Percentiles rank a stretch among this genome's conserved stretches.
These are phyloP conservation scores for Cheilosia vulpina DNA, from an alignment of 2,888 invertebrate genomes.

Conservation along the genomic window DNA sequence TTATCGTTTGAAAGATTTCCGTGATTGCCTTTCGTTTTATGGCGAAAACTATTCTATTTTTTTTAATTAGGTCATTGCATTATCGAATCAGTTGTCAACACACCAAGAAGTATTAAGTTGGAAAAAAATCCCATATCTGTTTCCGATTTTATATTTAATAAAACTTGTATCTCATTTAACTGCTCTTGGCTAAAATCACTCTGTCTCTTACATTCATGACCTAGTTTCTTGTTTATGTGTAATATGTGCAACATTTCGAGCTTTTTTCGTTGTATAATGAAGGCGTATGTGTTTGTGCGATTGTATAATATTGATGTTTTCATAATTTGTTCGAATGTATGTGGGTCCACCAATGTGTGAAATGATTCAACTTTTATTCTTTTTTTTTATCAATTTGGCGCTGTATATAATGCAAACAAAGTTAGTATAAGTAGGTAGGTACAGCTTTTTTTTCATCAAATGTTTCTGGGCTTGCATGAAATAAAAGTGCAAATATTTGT, in stretches of 20 bases:
- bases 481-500: conserved; percentile 3
- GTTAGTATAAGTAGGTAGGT: neutral
- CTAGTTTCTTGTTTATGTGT: conserved; percentile 81
- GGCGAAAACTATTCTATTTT: neutral
- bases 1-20: conserved; percentile 9
- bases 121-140: conserved; percentile 49
- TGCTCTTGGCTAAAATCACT: conserved; percentile 80
- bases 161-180: conserved; percentile 81
- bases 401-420: conserved; percentile 58
- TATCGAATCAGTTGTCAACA: conserved; percentile 38
- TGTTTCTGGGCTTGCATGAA: neutral
- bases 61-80: conserved; percentile 30
- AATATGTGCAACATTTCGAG: conserved; percentile 69
- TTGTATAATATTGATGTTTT: conserved; percentile 73
- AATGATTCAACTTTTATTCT: conserved; percentile 21
- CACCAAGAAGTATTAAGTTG: conserved; percentile 19
- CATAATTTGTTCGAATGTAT: conserved; percentile 59
- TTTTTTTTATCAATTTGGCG: conserved; percentile 12
- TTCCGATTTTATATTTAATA: conserved; percentile 54
- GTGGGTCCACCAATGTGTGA: conserved; percentile 28
- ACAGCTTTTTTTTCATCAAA: conserved; percentile 20
- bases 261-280: conserved; percentile 70
- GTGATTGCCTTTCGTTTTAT: conserved; percentile 5
- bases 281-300: conserved; percentile 53
- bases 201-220: conserved; percentile 84